phyloP scores from a whole-genome alignment of 1,140 invertebrate genomes.

The Cyclina sinensis region DNA sequence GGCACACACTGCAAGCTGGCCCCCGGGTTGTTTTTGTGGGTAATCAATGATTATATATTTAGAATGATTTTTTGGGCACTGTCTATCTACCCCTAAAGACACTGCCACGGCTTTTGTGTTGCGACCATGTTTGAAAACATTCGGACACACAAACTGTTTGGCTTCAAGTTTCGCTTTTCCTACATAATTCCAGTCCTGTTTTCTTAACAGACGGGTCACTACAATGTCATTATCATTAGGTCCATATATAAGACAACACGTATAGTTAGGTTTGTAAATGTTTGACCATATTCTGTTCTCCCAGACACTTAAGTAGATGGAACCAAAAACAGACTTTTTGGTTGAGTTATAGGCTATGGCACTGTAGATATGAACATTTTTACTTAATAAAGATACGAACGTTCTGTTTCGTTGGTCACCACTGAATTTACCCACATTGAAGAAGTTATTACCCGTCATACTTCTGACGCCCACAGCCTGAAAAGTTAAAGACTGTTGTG shows the following conservation, averaged over 20 bases:
- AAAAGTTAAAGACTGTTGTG: too few species aligned
- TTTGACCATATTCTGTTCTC: background rate
- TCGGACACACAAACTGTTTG: conserved; percentile 17
- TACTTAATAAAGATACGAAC: background rate
- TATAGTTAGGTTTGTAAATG: background rate
- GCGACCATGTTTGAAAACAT: background rate
- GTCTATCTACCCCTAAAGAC: background rate
- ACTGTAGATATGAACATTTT: conserved; percentile 11
- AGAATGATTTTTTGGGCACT: conserved; percentile 2
- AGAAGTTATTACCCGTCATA: background rate
- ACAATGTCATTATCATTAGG: background rate
- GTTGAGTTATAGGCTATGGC: conserved; percentile 21
- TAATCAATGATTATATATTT: conserved; percentile 11
- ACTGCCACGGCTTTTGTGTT: background rate
- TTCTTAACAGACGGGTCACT: background rate
- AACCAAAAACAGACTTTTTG: background rate
- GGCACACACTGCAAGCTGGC: conserved; percentile 1
- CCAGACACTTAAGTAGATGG: conserved; percentile 18
- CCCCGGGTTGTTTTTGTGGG: background rate
- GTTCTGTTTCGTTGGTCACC: background rate
- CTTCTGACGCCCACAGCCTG: background rate
- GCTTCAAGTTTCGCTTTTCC: conserved; percentile 8
- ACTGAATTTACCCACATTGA: background rate
- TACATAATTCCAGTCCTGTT: conserved; percentile 1
- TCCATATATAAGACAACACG: conserved; percentile 14